Evolutionary conservation across 2,797 vertebrate species (phyloP), one percentile per base, ranked within the genome.

Genomic region (Galago senegalensis): DNA sequence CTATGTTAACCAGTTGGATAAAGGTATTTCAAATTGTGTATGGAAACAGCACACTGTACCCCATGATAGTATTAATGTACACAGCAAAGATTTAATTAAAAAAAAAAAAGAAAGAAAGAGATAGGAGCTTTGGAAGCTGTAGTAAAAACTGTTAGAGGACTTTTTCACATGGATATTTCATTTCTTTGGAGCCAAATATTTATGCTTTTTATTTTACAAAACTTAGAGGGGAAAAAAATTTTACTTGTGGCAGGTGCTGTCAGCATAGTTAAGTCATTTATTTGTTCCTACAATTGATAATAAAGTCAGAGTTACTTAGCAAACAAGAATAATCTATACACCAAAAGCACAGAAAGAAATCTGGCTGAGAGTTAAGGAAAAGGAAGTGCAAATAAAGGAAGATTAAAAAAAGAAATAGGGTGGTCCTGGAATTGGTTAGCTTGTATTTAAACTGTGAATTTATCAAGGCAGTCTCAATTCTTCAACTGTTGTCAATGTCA

Each of bases 171-270:
- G 25, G 63, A 69, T 83, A 46, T 82, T 93, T 95, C 75, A 92
- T 95, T 91, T 91, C 25, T 46, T 76, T 72, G 49, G 25, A n/a
- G 12, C 53, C 87, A 86, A 87, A 13, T 72, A 61, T 94, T 87
- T 88, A 34, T 83, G 7, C 29, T 75, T n/a, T n/a, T n/a, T 80
- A 29, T 67, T 73, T 61, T 21, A 16, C 87, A 31, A 79, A 67
- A 75, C 27, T 86, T 88, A 46, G 6, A 25, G n/a, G n/a, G 31
- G 40, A 60, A 43, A 69, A n/a, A 75, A 49, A 53, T 90, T 94
- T 87, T 65, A 49, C 27, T 53, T 17, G 12, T 21, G 31, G 37
- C 29, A 31, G 76, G 13, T n/a, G 8, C 13, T 63, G 0, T 70
- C 25, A 43, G 6, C 46, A 17, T 61, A 56, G 10, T 69, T 84